Conservation (phyloP, 1,140 invertebrate species). For the Pachypsylla venusta region DNA sequence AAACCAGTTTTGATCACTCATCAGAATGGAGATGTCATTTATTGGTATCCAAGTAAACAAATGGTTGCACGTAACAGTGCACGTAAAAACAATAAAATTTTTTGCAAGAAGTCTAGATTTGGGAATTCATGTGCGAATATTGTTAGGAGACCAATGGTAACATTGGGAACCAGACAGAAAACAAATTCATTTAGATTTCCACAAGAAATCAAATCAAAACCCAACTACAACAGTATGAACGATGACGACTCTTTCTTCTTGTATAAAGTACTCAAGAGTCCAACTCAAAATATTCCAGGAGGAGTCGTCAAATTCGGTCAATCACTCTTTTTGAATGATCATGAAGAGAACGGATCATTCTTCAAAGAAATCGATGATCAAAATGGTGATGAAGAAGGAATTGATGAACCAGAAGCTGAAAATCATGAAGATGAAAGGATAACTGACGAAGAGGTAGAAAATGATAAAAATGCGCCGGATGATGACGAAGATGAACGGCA, state of each 20-base stretch:
- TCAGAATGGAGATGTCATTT: slow-evolving; percentile 4
- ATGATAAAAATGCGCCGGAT: not conserved
- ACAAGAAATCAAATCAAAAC: not conserved
- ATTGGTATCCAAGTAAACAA: slow-evolving; percentile 5
- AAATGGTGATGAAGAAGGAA: not conserved
- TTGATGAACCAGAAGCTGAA: slow-evolving; percentile 5
- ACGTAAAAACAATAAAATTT: not conserved
- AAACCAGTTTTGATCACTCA: not conserved
- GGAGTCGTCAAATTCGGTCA: not conserved
- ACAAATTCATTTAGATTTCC: not conserved
- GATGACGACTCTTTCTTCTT: not conserved
- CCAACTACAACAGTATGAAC: not conserved
- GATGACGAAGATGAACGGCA: not conserved
- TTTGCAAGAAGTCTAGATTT: not conserved
- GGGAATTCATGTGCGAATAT: not conserved
- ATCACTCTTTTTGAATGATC: not conserved
- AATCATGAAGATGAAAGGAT: slow-evolving; percentile 8
- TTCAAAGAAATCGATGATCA: slow-evolving; percentile 5
- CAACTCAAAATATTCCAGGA: not conserved
- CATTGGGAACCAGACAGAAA: not conserved
- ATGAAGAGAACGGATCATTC: slow-evolving; percentile 2
- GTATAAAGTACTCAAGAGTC: not conserved
- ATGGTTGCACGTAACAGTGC: too few species aligned
- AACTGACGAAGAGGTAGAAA: slow-evolving; percentile 3
- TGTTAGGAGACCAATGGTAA: not conserved